Base-by-base conservation (phyloP, 2,113 vertebrate genomes). In the Paramisgurnus dabryanus region DNA sequence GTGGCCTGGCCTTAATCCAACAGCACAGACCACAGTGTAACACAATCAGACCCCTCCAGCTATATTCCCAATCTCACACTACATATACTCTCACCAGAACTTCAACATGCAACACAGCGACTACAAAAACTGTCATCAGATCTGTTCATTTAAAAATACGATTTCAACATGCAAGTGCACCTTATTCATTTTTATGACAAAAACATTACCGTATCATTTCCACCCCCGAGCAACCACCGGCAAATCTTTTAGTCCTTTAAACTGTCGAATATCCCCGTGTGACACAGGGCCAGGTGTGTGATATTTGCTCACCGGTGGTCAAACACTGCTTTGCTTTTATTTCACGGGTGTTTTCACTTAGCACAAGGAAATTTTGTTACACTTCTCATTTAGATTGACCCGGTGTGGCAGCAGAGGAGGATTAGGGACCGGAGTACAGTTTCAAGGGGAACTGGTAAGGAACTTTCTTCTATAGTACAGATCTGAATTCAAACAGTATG, bases 321-420 rank as follows among this genome's bases (percentile, higher is more conserved):
- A 65, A 41, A 76, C 86, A 82, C 74, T 18, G 45, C 85, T 89
- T 85, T 87, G 87, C 84, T 89, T 85, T 84, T 83, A 86, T 89
- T 89, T 89, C 82, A 88, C 85, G 85, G 83, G 85, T 92, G 91
- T 90, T 92, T 92, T 89, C 87, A 87, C 90, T 92, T 90, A 91
- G 88, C 88, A 80, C 74, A 5, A 90, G 91, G 90, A 92, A 93
- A 92, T 92, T 92, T 91, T 86, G 87, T 92, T 91, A 90, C 88
- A 89, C 86, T 91, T 91, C 87, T 88, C 88, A 92, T 90, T 93
- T 92, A 92, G 88, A 88, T 81, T 68, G 84, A 88, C 91, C 90
- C 87, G 88, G 91, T 92, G 92, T 91, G 87, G 53, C 55, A 67
- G 75, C 57, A 27, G 22, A 73, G 72, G 82, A 88, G 89, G 88